These are phyloP conservation scores for Isurus oxyrinchus DNA, from an alignment of 2,113 vertebrate genomes.

Conservation along the genomic window DNA sequence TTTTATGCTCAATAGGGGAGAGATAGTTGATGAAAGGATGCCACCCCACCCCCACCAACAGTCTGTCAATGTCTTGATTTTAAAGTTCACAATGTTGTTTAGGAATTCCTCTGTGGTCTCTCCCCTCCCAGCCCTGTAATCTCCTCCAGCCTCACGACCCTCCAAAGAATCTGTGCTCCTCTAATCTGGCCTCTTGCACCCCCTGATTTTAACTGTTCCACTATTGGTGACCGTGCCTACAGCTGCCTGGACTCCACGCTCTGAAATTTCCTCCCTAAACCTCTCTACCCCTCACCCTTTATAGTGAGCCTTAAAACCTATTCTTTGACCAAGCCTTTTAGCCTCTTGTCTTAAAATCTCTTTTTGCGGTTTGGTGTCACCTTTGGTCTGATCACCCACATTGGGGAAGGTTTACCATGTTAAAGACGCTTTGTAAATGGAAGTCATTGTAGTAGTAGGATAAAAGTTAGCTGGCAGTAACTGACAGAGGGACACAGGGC, in stretches of 20 bases:
- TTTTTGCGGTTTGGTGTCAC: neutral
- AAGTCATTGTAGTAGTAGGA: neutral
- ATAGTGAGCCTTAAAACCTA: neutral
- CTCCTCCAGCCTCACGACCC: neutral
- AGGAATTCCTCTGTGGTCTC: neutral
- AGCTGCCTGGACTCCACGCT: neutral
- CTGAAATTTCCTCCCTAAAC: neutral
- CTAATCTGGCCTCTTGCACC: neutral
- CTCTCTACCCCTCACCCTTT: neutral
- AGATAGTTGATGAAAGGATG: no score
- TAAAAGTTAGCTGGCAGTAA: neutral
- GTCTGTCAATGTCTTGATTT: no score
- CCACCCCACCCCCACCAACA: no score
- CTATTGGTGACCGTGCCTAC: neutral
- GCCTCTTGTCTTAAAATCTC: neutral
- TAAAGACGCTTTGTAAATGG: neutral
- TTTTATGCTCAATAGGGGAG: no score
- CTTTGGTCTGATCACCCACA: neutral
- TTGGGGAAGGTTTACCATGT: neutral
- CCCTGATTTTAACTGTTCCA: neutral
- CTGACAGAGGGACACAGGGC: neutral
- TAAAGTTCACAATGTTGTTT: neutral
- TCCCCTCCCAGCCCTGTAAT: neutral
- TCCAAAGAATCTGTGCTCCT: neutral
- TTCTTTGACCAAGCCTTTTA: neutral